phyloP scores from a whole-genome alignment of 1,140 invertebrate genomes.

The Pogonomyrmex californicus region DNA sequence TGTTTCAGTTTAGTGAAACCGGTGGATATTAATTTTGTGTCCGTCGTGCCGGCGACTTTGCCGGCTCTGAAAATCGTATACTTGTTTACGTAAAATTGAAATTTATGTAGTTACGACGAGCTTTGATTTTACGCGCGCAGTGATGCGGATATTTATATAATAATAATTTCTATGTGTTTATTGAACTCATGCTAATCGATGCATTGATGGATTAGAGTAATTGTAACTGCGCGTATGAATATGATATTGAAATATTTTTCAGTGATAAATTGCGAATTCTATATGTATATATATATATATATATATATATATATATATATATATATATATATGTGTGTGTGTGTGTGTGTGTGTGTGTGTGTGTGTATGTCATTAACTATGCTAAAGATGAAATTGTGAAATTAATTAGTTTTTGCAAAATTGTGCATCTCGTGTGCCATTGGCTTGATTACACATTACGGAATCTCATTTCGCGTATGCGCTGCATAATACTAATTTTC shows the following conservation, averaged over 20 bases:
- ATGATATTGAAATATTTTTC: not conserved
- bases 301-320: too few species aligned
- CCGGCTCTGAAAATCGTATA: not conserved
- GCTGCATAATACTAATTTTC: not conserved
- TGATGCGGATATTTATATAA: not conserved
- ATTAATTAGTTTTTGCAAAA: constrained; percentile 39
- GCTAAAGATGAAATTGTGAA: not conserved
- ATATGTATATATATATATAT: not conserved
- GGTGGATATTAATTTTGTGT: constrained; percentile 37
- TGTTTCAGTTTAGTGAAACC: constrained; percentile 1
- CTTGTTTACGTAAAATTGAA: not conserved
- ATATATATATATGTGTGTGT: too few species aligned
- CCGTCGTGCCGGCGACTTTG: not conserved
- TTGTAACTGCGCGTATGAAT: not conserved
- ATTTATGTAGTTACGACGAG: not conserved
- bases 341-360: too few species aligned
- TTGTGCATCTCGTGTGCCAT: not conserved
- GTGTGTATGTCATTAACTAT: constrained; percentile 7
- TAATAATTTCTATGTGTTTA: constrained; percentile 11
- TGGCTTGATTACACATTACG: constrained; percentile 27
- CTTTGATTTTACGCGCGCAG: not conserved
- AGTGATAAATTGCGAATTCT: not conserved
- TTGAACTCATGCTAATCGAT: not conserved
- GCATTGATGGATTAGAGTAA: not conserved
- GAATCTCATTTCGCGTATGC: constrained; percentile 2